A percentile compares a stretch with the other conserved stretches of the same genome.
phyloP scores from a whole-genome alignment of 2,113 vertebrate genomes.

The Caracal caracal region DNA sequence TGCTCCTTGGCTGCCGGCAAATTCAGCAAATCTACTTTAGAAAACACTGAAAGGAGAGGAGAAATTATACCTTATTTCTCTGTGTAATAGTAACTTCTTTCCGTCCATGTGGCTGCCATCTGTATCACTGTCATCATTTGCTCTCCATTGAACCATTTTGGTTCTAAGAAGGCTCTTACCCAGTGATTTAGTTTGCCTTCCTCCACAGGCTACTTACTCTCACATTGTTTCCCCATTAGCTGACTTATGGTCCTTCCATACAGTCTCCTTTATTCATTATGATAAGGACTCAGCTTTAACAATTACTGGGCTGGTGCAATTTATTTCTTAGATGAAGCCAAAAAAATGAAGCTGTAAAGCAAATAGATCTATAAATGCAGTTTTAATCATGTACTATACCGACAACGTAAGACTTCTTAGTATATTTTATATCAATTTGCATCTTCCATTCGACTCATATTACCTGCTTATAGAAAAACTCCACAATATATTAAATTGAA shows the following conservation, averaged over 20 bases:
- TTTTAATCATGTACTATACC: neutral
- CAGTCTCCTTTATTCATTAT: neutral
- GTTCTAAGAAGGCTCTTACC: neutral
- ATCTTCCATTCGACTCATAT: neutral
- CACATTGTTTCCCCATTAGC: neutral
- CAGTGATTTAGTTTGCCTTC: neutral
- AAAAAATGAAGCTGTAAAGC: neutral
- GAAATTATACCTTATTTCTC: neutral
- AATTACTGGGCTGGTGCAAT: neutral
- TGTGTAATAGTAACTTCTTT: neutral
- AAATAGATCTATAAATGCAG: neutral
- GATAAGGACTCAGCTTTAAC: neutral
- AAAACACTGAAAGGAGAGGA: neutral
- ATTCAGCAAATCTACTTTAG: neutral
- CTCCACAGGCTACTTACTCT: fast-evolving
- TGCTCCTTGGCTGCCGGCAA: neutral
- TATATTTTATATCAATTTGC: neutral
- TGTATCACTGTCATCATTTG: neutral
- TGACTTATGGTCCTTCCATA: neutral
- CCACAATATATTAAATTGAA: neutral
- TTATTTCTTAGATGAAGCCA: neutral
- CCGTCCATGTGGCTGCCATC: neutral
- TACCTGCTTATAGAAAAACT: neutral
- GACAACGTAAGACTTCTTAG: neutral
- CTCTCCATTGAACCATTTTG: neutral